Conservation (phyloP, 2,797 vertebrate species). For the Karalla daura region DNA sequence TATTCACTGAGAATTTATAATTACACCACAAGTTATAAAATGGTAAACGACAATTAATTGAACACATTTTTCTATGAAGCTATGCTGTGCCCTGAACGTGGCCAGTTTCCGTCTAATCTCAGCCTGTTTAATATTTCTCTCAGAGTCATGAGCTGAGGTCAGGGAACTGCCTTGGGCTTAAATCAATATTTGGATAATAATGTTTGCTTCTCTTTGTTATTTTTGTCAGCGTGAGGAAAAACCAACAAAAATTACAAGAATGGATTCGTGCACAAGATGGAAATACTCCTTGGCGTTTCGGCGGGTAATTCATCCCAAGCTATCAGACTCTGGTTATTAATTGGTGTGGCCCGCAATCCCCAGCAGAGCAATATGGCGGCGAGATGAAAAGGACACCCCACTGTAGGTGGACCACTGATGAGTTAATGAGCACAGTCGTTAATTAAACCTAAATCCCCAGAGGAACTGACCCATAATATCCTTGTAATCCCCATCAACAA, state of each 20-base stretch:
- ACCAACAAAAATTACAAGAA: slow-evolving; percentile 8
- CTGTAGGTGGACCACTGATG: slow-evolving; percentile 65
- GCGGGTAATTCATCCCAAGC: slow-evolving; percentile 63
- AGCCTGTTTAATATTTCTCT: slow-evolving; percentile 15
- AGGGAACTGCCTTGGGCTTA: slow-evolving; percentile 7
- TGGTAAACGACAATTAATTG: too few relatives aligned
- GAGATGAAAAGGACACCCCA: slow-evolving; percentile 69
- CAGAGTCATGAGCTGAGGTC: background rate
- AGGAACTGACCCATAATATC: slow-evolving; percentile 70
- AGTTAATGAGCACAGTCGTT: slow-evolving; percentile 78
- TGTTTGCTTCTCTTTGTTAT: slow-evolving; percentile 6
- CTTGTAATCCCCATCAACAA: slow-evolving; percentile 61
- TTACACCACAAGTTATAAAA: background rate
- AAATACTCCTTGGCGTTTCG: slow-evolving; percentile 45
- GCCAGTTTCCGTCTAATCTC: background rate
- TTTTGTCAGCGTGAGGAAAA: background rate
- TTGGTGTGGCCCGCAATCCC: slow-evolving; percentile 68
- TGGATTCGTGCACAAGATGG: slow-evolving; percentile 21
- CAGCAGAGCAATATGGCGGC: slow-evolving; percentile 65
- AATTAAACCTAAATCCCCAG: slow-evolving; percentile 78
- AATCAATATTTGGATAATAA: slow-evolving; percentile 42
- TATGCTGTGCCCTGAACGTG: background rate
- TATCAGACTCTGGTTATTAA: slow-evolving; percentile 71
- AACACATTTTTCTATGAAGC: background rate
- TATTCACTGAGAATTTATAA: background rate